phyloP scores from a whole-genome alignment of 2,888 invertebrate genomes.

The Herminia tarsipennalis region DNA sequence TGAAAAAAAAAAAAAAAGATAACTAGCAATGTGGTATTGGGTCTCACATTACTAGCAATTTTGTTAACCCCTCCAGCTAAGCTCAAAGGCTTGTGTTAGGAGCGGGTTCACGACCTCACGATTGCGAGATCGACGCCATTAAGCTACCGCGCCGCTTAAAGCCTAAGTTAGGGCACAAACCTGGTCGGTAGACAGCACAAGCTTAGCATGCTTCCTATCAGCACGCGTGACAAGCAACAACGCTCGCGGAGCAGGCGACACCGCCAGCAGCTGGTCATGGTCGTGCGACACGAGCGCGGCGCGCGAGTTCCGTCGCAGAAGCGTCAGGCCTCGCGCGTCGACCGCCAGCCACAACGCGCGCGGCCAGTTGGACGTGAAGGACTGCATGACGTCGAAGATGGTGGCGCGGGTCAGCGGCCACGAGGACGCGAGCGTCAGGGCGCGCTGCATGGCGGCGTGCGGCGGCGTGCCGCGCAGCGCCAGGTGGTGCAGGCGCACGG shows the following conservation, averaged over 20 bases:
- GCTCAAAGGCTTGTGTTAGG: too few species aligned
- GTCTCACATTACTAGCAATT: too few species aligned
- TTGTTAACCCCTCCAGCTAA: too few species aligned
- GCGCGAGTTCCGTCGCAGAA: constrained; percentile 94
- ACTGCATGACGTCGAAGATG: constrained; percentile 98
- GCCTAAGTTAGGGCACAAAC: constrained; percentile 80
- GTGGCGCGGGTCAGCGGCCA: constrained; percentile 98
- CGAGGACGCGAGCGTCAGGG: constrained; percentile 95
- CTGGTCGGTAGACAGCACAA: constrained; percentile 96
- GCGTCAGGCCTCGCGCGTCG: constrained; percentile 95
- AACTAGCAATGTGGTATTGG: too few species aligned
- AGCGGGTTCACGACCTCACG: too few species aligned
- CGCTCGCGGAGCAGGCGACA: constrained; percentile 96
- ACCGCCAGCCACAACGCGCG: constrained; percentile 96
- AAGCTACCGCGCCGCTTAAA: too few species aligned
- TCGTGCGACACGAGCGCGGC: constrained; percentile 96
- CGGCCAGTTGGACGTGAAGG: constrained; percentile 98
- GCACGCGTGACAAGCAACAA: constrained; percentile 97
- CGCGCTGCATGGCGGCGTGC: constrained; percentile 95
- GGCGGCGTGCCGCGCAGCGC: constrained; percentile 94
- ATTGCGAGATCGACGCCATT: not conserved
- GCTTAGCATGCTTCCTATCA: constrained; percentile 96
- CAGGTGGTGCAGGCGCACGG: constrained; percentile 96
- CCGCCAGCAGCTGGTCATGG: constrained; percentile 94
- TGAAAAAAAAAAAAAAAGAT: too few species aligned